Percentiles rank a stretch among this genome's conserved stretches.
These are phyloP conservation scores for Tyto alba DNA, from an alignment of 2,113 vertebrate genomes.

Conservation along the genomic window DNA sequence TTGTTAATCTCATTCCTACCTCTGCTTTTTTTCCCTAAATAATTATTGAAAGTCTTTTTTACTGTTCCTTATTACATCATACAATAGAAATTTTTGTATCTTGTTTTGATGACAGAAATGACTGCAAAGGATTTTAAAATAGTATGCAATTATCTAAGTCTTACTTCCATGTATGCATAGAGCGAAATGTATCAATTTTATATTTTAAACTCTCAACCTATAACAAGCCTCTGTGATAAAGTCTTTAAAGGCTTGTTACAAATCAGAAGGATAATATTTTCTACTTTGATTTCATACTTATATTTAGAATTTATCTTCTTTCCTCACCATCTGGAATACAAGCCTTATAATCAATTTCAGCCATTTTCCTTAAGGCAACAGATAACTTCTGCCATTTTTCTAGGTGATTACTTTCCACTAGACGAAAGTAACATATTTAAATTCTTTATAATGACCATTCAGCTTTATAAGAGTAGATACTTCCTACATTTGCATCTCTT, in stretches of 20 bases:
- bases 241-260: neutral
- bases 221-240: neutral
- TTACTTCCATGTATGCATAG: neutral
- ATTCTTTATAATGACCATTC: neutral
- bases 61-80: neutral
- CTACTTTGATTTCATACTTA: neutral
- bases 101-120: neutral
- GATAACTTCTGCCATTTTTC: neutral
- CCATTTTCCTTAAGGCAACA: neutral
- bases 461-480: neutral
- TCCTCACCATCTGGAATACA: neutral
- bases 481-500: neutral
- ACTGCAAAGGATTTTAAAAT: neutral
- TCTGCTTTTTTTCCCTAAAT: neutral
- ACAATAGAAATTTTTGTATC: neutral
- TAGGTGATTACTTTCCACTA: neutral
- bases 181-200: neutral
- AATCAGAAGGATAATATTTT: neutral
- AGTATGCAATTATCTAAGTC: neutral
- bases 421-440: neutral
- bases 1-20: neutral
- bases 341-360: neutral
- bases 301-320: neutral
- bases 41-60: neutral
- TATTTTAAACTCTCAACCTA: neutral